Conservation (phyloP, 2,113 vertebrate species). For the Columba janthina region DNA sequence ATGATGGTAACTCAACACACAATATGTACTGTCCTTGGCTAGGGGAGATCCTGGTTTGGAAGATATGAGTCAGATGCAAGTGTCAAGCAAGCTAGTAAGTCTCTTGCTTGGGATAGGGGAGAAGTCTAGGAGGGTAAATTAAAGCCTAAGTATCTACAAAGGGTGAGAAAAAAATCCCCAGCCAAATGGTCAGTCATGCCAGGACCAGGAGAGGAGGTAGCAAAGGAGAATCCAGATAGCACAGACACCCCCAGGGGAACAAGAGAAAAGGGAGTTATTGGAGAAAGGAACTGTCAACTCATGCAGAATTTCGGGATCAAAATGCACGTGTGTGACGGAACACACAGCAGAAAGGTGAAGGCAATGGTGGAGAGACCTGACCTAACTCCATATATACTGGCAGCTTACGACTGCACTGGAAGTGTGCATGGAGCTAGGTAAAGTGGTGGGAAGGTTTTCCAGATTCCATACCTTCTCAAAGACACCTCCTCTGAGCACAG, state of each 20-base stretch:
- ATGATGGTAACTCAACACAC: neutral
- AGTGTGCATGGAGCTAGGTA: neutral
- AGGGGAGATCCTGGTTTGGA: conserved; percentile 67
- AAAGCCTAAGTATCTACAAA: neutral
- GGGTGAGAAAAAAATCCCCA: neutral
- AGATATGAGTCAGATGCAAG: conserved; percentile 25
- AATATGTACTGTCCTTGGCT: neutral
- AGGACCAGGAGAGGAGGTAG: neutral
- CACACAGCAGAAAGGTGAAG: neutral
- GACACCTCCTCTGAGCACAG: neutral
- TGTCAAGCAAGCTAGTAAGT: neutral
- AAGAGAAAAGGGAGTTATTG: neutral
- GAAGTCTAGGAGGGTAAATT: neutral
- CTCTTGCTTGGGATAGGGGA: conserved; percentile 9
- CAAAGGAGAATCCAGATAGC: neutral
- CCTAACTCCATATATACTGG: neutral
- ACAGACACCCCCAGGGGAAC: neutral
- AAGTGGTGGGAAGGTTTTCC: neutral
- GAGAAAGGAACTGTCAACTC: neutral
- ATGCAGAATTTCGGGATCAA: neutral
- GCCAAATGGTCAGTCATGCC: neutral
- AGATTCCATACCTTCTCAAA: neutral
- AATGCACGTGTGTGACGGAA: neutral
- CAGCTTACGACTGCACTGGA: neutral
- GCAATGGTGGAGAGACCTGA: neutral